Evolutionary conservation across 1,140 invertebrate species (phyloP), one percentile per base, ranked within the genome.

Genomic region (Chionoecetes opilio): DNA sequence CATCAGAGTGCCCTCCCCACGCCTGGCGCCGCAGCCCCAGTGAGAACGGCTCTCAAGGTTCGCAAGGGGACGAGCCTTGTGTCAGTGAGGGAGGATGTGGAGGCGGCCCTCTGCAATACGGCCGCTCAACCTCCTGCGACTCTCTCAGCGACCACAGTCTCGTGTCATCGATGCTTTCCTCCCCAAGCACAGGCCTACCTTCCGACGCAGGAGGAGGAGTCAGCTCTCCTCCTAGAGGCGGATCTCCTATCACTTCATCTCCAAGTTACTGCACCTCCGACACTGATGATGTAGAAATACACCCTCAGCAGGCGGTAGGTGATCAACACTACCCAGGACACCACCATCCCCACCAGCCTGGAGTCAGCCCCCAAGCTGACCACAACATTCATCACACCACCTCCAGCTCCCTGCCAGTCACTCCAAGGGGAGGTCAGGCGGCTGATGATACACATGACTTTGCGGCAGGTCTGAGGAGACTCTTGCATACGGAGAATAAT

Each of bases 401-500:
- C 96, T 96, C 95, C 95, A 96, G 86, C 96, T 96, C 89, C 29
- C 35, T 91, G 32, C 94, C 90, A 31, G 84, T 53, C 9, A 95
- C 94, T 21, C 94, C 94, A 29, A 26, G 94, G 37, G 94, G 84
- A 31, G 90, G 84, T 29, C 94, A 91, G 9, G 32, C 82, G 34
- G 95, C 95, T 85, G 95, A 95, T n/a, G 95, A 96, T 63, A 93
- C 91, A 38, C 63, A 82, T 29, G 82, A 88, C 32, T 84, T 95
- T 8, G 53, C 63, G 21, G 89, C 89, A 14, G 93, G 93, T n/a
- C 93, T 96, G n/a, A 91, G 84, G 75, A 85, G 91, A 29, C 41
- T 90, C 37, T 89, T 96, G 29, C 95, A 96, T n/a, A 46, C 96
- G 29, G 96, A 96, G 84, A 96, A 96, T 17, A 46, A 89, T 82